Conservation (phyloP, 2,888 invertebrate species). For the Drosophila prolongata region DNA sequence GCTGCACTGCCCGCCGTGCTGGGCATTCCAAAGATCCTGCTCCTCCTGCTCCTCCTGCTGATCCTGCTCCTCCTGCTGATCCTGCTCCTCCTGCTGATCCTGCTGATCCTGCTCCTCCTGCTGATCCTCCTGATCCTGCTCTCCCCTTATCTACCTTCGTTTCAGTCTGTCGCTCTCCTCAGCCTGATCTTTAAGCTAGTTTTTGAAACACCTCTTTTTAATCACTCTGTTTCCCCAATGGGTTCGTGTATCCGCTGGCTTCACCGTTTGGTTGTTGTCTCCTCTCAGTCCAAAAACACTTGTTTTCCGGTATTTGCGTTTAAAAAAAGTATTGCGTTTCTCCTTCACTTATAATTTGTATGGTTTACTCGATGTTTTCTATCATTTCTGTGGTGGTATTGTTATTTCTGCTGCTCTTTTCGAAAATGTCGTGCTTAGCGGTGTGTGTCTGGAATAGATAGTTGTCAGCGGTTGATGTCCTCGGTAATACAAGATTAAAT, state of each 20-base stretch:
- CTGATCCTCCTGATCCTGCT: not conserved
- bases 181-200: conserved; percentile 1
- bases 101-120: not conserved
- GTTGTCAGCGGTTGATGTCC: not conserved
- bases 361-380: not conserved
- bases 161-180: conserved; percentile 25
- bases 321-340: not conserved
- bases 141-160: not conserved
- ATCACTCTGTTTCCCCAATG: not conserved
- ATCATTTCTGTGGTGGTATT: not conserved
- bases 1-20: conserved; percentile 75
- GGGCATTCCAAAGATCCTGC: conserved; percentile 58
- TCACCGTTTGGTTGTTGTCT: conserved; percentile 4
- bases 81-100: not conserved
- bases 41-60: not conserved
- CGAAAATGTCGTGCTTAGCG: not conserved
- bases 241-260: conserved; percentile 6
- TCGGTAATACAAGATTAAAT: not conserved
- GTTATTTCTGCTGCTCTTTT: conserved; percentile 2
- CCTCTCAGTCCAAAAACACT: not conserved
- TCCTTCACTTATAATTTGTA: not conserved
- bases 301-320: not conserved
- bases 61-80: not conserved
- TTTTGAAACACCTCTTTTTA: not conserved
- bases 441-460: not conserved